Evolutionary conservation across 2,888 invertebrate genomes (phyloP).

Genomic region (Drosophila prostipennis): DNA sequence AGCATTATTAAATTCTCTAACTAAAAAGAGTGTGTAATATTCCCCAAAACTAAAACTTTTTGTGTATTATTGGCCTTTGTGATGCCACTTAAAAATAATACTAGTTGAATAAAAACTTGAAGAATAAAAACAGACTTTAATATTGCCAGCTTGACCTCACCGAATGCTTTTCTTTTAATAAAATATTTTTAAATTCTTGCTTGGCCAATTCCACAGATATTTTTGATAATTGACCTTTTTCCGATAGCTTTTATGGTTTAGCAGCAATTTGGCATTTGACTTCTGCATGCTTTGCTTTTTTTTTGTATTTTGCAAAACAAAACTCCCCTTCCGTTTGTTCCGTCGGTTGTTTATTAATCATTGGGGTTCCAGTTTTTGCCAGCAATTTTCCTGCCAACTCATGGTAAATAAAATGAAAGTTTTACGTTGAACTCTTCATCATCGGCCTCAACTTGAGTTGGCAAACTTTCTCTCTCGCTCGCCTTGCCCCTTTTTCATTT

Average conservation of each 20-base stretch:
- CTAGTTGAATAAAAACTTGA: too few relatives aligned
- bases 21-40: too few relatives aligned
- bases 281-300: slow-evolving; percentile 2
- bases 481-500: slow-evolving; percentile 38
- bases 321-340: slow-evolving; percentile 8
- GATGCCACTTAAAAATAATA: too few relatives aligned
- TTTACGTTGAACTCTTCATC: slow-evolving; percentile 41
- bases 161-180: neutral
- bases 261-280: neutral
- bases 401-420: slow-evolving; percentile 74
- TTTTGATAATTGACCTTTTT: neutral
- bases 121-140: neutral
- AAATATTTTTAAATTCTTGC: neutral
- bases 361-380: slow-evolving; percentile 34
- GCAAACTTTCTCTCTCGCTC: slow-evolving; percentile 59
- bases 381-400: slow-evolving; percentile 52
- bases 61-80: too few relatives aligned
- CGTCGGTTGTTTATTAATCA: slow-evolving; percentile 43
- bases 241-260: slow-evolving; percentile 1
- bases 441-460: slow-evolving; percentile 65
- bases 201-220: neutral
- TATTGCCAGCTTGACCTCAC: neutral
- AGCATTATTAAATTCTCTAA: too few relatives aligned
- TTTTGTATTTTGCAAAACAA: neutral
- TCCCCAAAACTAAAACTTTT: too few relatives aligned